A percentile compares a stretch with the other conserved stretches of the same genome.
Evolutionary conservation across 2,888 invertebrate species (phyloP).

Genomic region (Ellobium chinense): DNA sequence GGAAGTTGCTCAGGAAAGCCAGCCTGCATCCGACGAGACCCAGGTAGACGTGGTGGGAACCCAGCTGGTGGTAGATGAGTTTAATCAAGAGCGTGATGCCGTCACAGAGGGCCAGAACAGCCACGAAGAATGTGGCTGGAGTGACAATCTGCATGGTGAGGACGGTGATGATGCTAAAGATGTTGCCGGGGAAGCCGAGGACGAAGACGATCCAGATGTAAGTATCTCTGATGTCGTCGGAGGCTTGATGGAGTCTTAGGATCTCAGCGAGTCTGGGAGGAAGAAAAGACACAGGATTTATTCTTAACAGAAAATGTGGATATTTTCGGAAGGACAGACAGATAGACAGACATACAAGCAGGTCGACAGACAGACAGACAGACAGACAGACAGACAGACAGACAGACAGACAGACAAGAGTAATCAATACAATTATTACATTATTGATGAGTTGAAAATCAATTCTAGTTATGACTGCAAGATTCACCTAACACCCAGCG

Average conservation of each 20-base stretch:
- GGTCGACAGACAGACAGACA: too few species aligned
- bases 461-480: too few species aligned
- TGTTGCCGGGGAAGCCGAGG: constrained; percentile 49
- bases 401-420: too few species aligned
- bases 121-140: constrained; percentile 47
- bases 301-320: too few species aligned
- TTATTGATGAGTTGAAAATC: too few species aligned
- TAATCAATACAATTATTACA: too few species aligned
- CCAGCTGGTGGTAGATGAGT: constrained; percentile 41
- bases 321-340: too few species aligned
- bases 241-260: background rate
- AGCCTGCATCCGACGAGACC: constrained; percentile 35
- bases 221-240: constrained; percentile 10
- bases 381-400: too few species aligned
- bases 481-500: too few species aligned
- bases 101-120: constrained; percentile 47
- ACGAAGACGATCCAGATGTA: constrained; percentile 51
- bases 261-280: background rate
- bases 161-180: constrained; percentile 46
- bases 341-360: too few species aligned
- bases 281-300: background rate
- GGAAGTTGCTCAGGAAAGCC: constrained; percentile 25
- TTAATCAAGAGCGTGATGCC: constrained; percentile 37
- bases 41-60: background rate
- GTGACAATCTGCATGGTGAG: constrained; percentile 46